Conservation (phyloP, 2,888 invertebrate genomes). For the Asteroscopus sphinx region DNA sequence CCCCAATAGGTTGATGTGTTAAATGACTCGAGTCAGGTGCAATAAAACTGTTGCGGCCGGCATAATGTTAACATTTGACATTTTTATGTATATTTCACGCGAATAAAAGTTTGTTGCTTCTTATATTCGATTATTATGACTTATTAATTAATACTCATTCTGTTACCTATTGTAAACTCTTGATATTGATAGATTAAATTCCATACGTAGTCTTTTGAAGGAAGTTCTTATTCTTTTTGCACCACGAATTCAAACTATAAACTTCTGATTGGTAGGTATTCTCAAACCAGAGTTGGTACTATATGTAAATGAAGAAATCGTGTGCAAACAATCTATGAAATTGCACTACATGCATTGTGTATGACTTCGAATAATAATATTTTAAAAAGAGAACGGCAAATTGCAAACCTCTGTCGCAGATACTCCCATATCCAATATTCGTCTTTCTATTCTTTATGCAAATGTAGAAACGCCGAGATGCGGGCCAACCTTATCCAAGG, state of each 20-base stretch:
- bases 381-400: constrained; percentile 51
- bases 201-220: not conserved
- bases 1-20: constrained; percentile 72
- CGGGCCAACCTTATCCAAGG: constrained; percentile 78
- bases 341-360: constrained; percentile 42
- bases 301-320: constrained; percentile 12
- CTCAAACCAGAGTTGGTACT: too few species aligned
- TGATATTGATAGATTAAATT: not conserved
- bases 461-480: constrained; percentile 77
- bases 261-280: too few species aligned
- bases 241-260: too few species aligned
- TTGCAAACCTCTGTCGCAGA: constrained; percentile 52
- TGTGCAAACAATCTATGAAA: constrained; percentile 32
- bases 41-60: constrained; percentile 74
- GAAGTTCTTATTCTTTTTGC: too few species aligned
- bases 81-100: constrained; percentile 73
- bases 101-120: constrained; percentile 62
- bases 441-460: constrained; percentile 83
- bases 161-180: constrained; percentile 14
- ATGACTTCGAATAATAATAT: constrained; percentile 38
- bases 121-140: constrained; percentile 54
- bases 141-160: constrained; percentile 51
- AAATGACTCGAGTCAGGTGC: constrained; percentile 72
- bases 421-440: constrained; percentile 71
- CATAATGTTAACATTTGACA: constrained; percentile 75